phyloP scores from a whole-genome alignment of 2,113 vertebrate genomes.

The Paraplagusia blochii region DNA sequence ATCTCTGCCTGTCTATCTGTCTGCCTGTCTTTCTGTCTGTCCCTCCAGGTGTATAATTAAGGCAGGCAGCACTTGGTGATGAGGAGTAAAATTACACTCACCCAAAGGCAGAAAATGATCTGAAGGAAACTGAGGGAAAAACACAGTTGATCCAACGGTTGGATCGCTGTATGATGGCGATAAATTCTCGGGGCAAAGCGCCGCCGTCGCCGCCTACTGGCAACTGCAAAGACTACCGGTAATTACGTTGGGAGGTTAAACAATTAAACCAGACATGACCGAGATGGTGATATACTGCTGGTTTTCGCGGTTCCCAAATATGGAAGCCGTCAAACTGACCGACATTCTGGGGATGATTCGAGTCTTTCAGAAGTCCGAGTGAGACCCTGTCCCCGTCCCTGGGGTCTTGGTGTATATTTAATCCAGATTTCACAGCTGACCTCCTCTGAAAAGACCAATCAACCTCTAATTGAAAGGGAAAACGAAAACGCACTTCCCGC shows the following conservation, averaged over 20 bases:
- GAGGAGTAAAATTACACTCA: conserved; percentile 20
- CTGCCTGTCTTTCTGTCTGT: conserved; percentile 7
- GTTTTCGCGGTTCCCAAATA: too few relatives aligned
- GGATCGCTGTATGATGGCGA: conserved; percentile 29
- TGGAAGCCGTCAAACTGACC: too few relatives aligned
- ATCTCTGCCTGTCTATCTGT: conserved; percentile 7
- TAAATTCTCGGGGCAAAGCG: conserved; percentile 48
- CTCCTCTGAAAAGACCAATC: conserved; percentile 98
- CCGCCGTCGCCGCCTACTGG: conserved; percentile 90
- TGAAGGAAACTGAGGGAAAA: conserved; percentile 17
- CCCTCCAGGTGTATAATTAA: conserved; percentile 39
- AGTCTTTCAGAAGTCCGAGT: too few relatives aligned
- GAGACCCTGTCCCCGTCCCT: too few relatives aligned
- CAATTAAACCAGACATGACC: too few relatives aligned
- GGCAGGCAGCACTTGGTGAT: conserved; percentile 18
- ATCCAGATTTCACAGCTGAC: conserved; percentile 99
- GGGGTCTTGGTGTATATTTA: conserved; percentile 87
- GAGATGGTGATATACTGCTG: too few relatives aligned
- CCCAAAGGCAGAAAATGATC: conserved; percentile 8
- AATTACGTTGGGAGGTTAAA: too few relatives aligned
- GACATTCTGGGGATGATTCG: too few relatives aligned
- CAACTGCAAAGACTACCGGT: not conserved
- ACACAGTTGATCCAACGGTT: conserved; percentile 11
- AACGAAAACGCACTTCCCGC: conserved; percentile 94
- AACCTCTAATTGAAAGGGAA: conserved; percentile 93